Evolutionary conservation across 2,888 invertebrate species (phyloP).

Genomic region (Acronicta aceris): DNA sequence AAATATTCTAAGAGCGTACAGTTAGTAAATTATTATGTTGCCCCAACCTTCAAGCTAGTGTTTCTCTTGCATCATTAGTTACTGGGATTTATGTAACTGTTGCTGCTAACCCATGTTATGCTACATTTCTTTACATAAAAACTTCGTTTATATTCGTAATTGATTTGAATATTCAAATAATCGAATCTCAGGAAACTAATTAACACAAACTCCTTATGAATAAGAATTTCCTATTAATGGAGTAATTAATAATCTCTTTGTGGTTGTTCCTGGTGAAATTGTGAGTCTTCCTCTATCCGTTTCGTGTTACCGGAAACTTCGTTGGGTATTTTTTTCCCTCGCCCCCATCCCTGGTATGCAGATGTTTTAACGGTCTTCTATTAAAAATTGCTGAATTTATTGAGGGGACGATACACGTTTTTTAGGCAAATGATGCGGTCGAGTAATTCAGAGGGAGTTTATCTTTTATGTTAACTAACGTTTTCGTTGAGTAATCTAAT

Average conservation of each 20-base stretch:
- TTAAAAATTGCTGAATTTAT: conserved; percentile 36
- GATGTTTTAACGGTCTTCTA: conserved; percentile 55
- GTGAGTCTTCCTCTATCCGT: background rate
- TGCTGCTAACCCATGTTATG: conserved; percentile 6
- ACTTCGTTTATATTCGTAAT: conserved; percentile 15
- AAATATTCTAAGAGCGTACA: conserved; percentile 46
- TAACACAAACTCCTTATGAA: conserved; percentile 15
- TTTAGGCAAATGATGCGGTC: conserved; percentile 33
- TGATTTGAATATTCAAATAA: conserved; percentile 36
- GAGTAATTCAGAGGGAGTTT: conserved; percentile 42
- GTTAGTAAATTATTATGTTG: conserved; percentile 31
- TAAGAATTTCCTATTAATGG: background rate
- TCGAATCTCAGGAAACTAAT: conserved; percentile 23
- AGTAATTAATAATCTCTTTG: conserved; percentile 17
- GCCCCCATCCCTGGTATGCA: conserved; percentile 46
- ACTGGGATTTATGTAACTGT: conserved; percentile 23
- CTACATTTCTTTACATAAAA: conserved; percentile 25
- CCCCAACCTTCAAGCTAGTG: conserved; percentile 22
- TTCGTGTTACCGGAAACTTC: conserved; percentile 11
- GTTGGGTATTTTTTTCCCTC: background rate
- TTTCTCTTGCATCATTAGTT: conserved; percentile 30
- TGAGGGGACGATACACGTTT: conserved; percentile 46
- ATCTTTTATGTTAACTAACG: conserved; percentile 27
- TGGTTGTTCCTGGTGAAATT: conserved; percentile 26
- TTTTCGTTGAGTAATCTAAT: conserved; percentile 1